Conservation (phyloP, 2,888 invertebrate species). For the Reticulitermes lucifugus region DNA sequence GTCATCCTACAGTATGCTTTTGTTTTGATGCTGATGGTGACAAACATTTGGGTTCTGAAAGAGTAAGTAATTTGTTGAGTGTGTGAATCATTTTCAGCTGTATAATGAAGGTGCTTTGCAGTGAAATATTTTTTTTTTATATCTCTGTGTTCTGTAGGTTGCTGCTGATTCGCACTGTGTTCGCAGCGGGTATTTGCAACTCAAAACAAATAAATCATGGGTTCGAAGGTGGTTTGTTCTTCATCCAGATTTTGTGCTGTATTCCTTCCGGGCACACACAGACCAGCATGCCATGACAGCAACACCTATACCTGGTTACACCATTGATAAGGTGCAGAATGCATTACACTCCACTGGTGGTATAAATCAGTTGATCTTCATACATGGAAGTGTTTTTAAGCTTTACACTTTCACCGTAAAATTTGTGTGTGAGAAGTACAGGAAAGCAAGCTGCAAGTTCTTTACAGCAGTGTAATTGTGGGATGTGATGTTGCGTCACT, state of each 20-base stretch:
- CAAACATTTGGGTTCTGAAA: neutral
- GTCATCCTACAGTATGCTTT: too few relatives aligned
- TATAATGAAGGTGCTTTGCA: too few relatives aligned
- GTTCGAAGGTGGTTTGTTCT: conserved; percentile 68
- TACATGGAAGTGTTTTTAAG: neutral
- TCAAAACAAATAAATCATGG: conserved; percentile 67
- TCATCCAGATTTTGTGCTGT: conserved; percentile 69
- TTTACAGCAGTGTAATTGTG: too few relatives aligned
- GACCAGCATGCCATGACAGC: conserved; percentile 69
- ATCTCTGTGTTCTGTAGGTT: conserved; percentile 61
- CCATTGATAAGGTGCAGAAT: conserved; percentile 61
- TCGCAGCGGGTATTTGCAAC: conserved; percentile 65
- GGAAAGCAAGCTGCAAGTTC: too few relatives aligned
- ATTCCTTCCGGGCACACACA: conserved; percentile 64
- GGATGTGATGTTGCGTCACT: too few relatives aligned
- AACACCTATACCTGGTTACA: conserved; percentile 71
- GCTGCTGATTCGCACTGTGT: conserved; percentile 67
- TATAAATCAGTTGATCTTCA: conserved; percentile 22
- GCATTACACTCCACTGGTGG: conserved; percentile 20
- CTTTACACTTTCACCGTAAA: too few relatives aligned
- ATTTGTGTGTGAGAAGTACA: too few relatives aligned
- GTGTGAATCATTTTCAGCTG: too few relatives aligned
- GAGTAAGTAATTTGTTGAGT: neutral
- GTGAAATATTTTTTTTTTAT: too few relatives aligned
- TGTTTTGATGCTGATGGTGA: too few relatives aligned